A percentile compares a stretch with the other conserved stretches of the same genome.
Evolutionary conservation across 2,113 vertebrate species (phyloP).

Genomic region (Mixornis gularis): DNA sequence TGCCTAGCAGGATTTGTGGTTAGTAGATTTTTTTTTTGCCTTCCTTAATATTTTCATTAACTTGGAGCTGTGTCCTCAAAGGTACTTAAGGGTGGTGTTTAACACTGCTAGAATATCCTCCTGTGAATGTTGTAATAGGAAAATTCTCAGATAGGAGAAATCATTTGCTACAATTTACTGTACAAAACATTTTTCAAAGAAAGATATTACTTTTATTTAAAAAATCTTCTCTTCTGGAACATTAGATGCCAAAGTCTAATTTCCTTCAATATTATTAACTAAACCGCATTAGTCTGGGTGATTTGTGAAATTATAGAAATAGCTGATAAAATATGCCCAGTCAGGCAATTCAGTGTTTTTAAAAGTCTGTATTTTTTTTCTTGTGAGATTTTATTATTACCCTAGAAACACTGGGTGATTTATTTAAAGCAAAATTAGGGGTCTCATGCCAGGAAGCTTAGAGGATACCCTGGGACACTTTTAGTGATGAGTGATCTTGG

Average conservation of each 20-base stretch:
- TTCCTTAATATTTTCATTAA: not conserved
- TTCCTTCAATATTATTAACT: not conserved
- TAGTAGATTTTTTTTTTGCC: not conserved
- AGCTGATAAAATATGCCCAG: not conserved
- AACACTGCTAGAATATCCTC: not conserved
- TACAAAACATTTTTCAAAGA: not conserved
- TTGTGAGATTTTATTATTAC: not conserved
- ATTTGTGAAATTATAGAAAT: not conserved
- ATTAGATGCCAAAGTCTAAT: not conserved
- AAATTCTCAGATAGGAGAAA: not conserved
- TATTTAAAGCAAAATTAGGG: not conserved
- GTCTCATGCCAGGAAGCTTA: not conserved
- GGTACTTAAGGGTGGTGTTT: not conserved
- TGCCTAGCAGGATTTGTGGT: not conserved
- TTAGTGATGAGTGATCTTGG: not conserved
- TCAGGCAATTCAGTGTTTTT: not conserved
- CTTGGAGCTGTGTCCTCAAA: not conserved
- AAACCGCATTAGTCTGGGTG: not conserved
- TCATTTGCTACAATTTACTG: not conserved
- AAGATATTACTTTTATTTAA: not conserved
- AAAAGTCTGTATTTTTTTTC: not conserved
- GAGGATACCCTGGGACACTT: not conserved
- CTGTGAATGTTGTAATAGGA: not conserved
- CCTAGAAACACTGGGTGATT: not conserved
- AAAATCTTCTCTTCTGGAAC: not conserved